Conservation (phyloP, 2,113 vertebrate species). For the Chaetodon trifascialis region DNA sequence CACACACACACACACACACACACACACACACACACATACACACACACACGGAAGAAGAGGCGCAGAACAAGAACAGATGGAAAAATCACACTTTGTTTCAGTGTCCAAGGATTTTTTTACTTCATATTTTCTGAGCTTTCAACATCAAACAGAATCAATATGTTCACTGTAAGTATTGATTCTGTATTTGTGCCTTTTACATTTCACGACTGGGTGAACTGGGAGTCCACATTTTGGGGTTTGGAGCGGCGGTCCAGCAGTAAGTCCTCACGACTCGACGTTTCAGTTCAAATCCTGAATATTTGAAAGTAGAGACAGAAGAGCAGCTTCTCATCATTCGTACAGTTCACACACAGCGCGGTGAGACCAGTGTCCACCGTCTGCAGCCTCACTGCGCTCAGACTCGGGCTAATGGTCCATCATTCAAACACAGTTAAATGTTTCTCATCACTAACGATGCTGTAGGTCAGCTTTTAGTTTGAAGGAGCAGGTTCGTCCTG, state of each 20-base stretch:
- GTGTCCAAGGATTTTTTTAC: neutral
- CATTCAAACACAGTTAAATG: no score
- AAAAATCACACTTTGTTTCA: neutral
- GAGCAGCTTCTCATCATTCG: neutral
- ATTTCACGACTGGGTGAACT: neutral
- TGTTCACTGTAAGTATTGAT: neutral
- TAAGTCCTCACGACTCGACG: neutral
- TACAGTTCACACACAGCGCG: no score
- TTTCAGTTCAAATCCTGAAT: neutral
- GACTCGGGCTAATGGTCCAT: neutral
- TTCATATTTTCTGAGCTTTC: neutral
- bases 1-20: neutral
- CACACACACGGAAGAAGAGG: neutral
- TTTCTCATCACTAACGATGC: neutral
- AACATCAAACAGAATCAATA: neutral
- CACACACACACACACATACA: no score
- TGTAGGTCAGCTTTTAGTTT: conserved; percentile 7
- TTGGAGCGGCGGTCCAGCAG: neutral
- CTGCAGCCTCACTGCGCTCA: no score
- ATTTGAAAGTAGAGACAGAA: neutral
- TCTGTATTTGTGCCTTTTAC: neutral
- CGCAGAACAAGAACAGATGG: neutral
- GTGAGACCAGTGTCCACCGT: no score
- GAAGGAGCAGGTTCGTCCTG: conserved; percentile 7
- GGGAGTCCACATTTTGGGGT: neutral